Conservation (phyloP, 2,797 vertebrate species). For the Chelidonichthys spinosus region DNA sequence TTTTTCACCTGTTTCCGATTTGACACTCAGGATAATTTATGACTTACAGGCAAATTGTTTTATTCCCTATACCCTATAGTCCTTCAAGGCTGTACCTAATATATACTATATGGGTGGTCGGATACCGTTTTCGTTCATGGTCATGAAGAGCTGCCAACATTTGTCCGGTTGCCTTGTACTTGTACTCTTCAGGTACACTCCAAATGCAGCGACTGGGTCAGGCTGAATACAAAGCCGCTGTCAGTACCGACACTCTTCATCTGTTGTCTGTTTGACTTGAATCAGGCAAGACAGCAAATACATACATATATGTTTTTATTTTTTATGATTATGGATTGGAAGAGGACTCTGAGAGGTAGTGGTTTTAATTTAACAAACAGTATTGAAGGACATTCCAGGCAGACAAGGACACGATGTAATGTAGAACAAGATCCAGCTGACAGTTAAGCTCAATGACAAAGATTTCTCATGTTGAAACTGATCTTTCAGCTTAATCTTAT, state of each 20-base stretch:
- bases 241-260: conserved; percentile 2
- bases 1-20: conserved; percentile 21
- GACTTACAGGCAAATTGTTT: neutral
- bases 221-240: conserved; percentile 31
- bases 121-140: neutral
- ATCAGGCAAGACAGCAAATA: conserved; percentile 9
- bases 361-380: conserved; percentile 21
- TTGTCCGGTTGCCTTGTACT: conserved; percentile 36
- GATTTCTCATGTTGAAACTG: neutral
- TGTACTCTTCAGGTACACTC: conserved; percentile 11
- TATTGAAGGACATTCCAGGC: conserved; percentile 9
- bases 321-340: neutral
- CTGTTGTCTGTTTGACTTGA: conserved; percentile 38
- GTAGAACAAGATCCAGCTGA: conserved; percentile 2
- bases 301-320: neutral
- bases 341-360: neutral
- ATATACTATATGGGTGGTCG: neutral
- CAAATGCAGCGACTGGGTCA: conserved; percentile 6
- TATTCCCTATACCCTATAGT: neutral
- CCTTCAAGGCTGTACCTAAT: conserved; percentile 12
- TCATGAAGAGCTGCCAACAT: conserved; percentile 28
- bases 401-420: neutral
- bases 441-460: conserved; percentile 5
- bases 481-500: neutral
- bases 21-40: conserved; percentile 5